Conservation (phyloP, 2,113 vertebrate species). For the Macroglossus sobrinus region DNA sequence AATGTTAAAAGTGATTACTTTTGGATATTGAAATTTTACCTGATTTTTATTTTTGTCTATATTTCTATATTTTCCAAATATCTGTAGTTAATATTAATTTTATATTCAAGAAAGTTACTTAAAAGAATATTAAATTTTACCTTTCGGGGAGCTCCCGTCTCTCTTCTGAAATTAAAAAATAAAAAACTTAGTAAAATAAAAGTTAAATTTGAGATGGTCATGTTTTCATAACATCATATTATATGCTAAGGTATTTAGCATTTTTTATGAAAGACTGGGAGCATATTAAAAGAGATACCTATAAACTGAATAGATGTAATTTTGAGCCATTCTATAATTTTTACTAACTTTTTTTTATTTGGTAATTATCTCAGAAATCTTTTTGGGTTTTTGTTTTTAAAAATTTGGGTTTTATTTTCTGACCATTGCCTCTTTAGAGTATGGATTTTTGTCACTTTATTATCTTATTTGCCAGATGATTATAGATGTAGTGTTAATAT, state of each 20-base stretch:
- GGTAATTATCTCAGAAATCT: not conserved
- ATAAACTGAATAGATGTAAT: not conserved
- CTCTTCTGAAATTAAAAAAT: conserved; percentile 34
- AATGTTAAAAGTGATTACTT: not conserved
- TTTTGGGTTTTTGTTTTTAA: not conserved
- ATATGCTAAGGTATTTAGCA: not conserved
- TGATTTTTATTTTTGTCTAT: conserved; percentile 8
- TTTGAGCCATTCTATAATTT: not conserved
- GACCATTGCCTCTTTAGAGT: not conserved
- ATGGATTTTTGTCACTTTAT: conserved; percentile 14
- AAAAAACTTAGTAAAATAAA: conserved; percentile 10
- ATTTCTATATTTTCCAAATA: conserved; percentile 17
- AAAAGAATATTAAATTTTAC: not conserved
- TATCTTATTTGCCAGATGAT: conserved; percentile 13
- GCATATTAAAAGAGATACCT: not conserved
- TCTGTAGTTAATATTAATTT: not conserved
- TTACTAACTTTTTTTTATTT: not conserved
- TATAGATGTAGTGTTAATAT: not conserved
- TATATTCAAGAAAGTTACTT: conserved; percentile 8
- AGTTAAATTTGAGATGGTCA: not conserved
- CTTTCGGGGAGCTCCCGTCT: not conserved
- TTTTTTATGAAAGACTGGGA: not conserved
- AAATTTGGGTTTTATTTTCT: not conserved
- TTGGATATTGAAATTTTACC: not conserved
- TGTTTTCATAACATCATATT: not conserved